Evolutionary conservation across 2,888 invertebrate genomes (phyloP).

Genomic region (Encarsia formosa): DNA sequence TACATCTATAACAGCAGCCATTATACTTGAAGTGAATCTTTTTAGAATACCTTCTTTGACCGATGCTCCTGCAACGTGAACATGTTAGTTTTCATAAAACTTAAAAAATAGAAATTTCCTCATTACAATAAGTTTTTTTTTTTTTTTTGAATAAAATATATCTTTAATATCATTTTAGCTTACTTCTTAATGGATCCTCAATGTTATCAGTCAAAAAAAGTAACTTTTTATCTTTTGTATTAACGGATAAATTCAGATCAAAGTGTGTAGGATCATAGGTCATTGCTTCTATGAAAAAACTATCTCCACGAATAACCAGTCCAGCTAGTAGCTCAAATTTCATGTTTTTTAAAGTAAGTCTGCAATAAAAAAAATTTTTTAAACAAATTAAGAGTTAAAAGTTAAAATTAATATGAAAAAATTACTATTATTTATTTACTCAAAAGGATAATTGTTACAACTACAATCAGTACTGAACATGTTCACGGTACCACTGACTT

Average conservation of each 20-base stretch:
- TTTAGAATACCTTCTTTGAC: constrained; percentile 22
- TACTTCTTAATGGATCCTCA: constrained; percentile 18
- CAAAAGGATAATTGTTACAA: constrained; percentile 20
- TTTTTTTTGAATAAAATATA: not conserved
- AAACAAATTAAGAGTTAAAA: no score
- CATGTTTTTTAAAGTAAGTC: constrained; percentile 24
- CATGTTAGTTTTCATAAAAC: not conserved
- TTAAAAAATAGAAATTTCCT: constrained; percentile 12
- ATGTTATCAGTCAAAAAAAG: no score
- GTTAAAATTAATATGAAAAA: not conserved
- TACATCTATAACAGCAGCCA: constrained; percentile 23
- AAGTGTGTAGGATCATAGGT: constrained; percentile 20
- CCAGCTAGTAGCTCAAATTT: constrained; percentile 23
- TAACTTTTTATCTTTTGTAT: constrained; percentile 22
- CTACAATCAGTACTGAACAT: constrained; percentile 21
- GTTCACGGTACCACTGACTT: constrained; percentile 24
- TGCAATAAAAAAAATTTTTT: constrained; percentile 21
- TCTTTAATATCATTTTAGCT: constrained; percentile 10
- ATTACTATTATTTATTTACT: constrained; percentile 11
- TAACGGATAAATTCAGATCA: constrained; percentile 16
- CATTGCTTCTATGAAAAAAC: constrained; percentile 23
- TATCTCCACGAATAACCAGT: constrained; percentile 23
- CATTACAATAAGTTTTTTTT: not conserved
- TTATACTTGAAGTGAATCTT: constrained; percentile 22
- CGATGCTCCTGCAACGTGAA: constrained; percentile 23